phyloP scores from a whole-genome alignment of 2,888 invertebrate species.

The Geophilus truncorum region DNA sequence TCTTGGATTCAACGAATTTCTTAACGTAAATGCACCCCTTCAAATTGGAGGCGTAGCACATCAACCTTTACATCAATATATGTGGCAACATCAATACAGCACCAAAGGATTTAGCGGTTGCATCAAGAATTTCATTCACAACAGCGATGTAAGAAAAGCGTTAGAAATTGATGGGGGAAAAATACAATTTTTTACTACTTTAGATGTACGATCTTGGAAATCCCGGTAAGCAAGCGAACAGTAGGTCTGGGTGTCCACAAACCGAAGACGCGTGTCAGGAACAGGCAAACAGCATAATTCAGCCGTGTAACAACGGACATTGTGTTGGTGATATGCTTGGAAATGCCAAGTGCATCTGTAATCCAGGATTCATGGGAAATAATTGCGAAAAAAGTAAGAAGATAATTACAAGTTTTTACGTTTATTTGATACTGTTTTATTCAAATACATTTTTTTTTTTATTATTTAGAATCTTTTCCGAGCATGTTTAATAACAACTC shows the following conservation, averaged over 20 bases:
- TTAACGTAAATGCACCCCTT: conserved; percentile 79
- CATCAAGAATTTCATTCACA: conserved; percentile 83
- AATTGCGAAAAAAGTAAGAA: conserved; percentile 46
- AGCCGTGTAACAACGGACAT: conserved; percentile 37
- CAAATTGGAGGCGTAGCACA: conserved; percentile 59
- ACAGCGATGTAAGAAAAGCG: conserved; percentile 40
- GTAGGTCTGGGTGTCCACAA: conserved; percentile 47
- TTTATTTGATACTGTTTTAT: background rate
- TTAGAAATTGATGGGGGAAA: background rate
- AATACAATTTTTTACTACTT: background rate
- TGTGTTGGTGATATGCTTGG: conserved; percentile 43
- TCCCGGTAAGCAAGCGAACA: conserved; percentile 58
- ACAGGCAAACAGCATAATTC: conserved; percentile 44
- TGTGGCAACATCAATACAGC: conserved; percentile 68
- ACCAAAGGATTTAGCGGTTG: conserved; percentile 77
- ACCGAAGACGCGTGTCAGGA: conserved; percentile 49
- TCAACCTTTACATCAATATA: conserved; percentile 35
- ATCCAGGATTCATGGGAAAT: conserved; percentile 51
- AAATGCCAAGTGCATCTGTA: conserved; percentile 49
- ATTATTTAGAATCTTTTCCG: conserved; percentile 37
- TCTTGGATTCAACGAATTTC: conserved; percentile 64
- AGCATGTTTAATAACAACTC: conserved; percentile 43
- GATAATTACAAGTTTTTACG: background rate
- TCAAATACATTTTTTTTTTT: background rate
- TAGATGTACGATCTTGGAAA: conserved; percentile 81